Base-by-base conservation (phyloP, 2,797 vertebrate species). In the Enteromius viviparus region DNA sequence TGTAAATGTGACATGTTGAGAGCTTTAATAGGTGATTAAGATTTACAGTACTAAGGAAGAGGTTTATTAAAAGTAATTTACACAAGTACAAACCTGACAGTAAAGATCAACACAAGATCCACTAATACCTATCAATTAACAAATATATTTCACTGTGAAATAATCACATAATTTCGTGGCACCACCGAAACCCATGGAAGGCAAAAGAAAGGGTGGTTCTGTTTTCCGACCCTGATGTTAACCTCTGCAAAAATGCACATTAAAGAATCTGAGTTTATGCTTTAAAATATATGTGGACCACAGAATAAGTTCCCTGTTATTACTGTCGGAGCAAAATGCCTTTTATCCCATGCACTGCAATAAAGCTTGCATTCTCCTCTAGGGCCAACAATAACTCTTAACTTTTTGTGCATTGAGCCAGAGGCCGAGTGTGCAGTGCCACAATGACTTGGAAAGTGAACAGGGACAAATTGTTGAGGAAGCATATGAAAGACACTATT, bases 261-360 rank as follows among this genome's bases (percentile, higher is more conserved):
- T 76, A 79, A 69, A 77, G 42, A 75, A 55, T 75, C 34, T 29
- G 40, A 78, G 11, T 47, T 47, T 62, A 78, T 26, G 45, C 55
- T 78, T 76, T 75, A 47, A 81, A 81, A 83, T 81, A 84, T 69
- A 72, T 64, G 47, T 34, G 65, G 21, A 14, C 70, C 51, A 65
- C 34, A 71, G 75, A 75, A 78, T 51, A 78, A 85, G 19, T 32
- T 75, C 81, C 78, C 81, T 85, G 81, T 84, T 87, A 87, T 87
- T 87, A 85, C 66, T 78, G 82, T 87, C 81, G 76, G 64, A 76
- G 74, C 37, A 26, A 69, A 80, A 70, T 53, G 62, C 51, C 62
- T 49, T 64, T 71, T 83, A 70, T 78, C 58, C 47, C 12, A 34
- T 66, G 71, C 55, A 65, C 82, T 70, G 51, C 65, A 70, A 58